Conservation (phyloP, 2,888 invertebrate genomes). For the Kryphioiulus occultus region DNA sequence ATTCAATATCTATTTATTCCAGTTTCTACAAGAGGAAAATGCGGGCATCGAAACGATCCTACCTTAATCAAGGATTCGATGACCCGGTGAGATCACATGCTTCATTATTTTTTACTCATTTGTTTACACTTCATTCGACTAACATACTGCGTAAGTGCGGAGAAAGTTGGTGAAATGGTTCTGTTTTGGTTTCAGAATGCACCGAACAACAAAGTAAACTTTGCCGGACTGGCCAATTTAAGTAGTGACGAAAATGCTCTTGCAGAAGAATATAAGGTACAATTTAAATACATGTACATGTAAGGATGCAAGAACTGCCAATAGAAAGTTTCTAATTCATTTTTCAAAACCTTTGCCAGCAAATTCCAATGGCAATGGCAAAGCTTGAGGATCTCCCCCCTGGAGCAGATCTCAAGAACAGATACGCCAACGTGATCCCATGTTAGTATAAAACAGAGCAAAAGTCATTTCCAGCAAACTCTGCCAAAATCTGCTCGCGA, state of each 20-base stretch:
- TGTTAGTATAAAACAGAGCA: constrained; percentile 57
- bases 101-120: neutral
- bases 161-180: neutral
- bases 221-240: constrained; percentile 75
- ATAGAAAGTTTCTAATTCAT: neutral
- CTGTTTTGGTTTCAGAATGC: constrained; percentile 65
- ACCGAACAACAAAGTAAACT: constrained; percentile 78
- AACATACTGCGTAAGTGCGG: no score
- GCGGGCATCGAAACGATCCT: constrained; percentile 83
- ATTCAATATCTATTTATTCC: constrained; percentile 81
- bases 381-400: constrained; percentile 80
- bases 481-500: neutral
- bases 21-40: constrained; percentile 70
- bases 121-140: no score
- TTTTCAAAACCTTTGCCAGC: constrained; percentile 57
- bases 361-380: constrained; percentile 55
- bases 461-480: neutral
- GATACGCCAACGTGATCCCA: constrained; percentile 95
- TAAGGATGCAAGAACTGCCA: neutral
- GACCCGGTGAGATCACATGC: constrained; percentile 77
- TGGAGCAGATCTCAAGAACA: constrained; percentile 89
- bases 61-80: constrained; percentile 84
- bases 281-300: neutral
- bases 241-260: constrained; percentile 69
- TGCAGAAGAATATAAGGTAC: constrained; percentile 75